Percentiles rank a stretch among this genome's conserved stretches.
Conservation (phyloP, 2,113 vertebrate genomes). For the Prietella phreatophila region DNA sequence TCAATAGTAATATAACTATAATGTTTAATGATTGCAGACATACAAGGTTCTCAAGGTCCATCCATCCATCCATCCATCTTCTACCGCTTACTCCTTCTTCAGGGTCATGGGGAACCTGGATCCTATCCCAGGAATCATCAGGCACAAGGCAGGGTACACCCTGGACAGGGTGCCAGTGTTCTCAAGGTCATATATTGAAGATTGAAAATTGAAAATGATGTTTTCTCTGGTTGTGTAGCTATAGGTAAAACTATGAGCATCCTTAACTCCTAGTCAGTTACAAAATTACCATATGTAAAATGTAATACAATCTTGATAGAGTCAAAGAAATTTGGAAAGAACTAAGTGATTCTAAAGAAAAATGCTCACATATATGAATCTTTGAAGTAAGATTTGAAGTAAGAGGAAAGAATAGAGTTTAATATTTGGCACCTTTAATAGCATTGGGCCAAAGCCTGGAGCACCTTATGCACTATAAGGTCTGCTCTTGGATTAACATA, state of each 20-base stretch:
- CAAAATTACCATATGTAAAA: not conserved
- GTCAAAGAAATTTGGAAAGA: not conserved
- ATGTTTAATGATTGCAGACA: not conserved
- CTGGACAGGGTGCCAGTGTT: too few species aligned
- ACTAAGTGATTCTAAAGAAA: not conserved
- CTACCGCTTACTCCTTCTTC: too few species aligned
- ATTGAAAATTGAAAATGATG: not conserved
- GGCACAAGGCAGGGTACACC: too few species aligned
- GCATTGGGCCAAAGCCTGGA: not conserved
- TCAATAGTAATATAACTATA: constrained; percentile 11
- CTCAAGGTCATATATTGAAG: not conserved
- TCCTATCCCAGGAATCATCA: too few species aligned
- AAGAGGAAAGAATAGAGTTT: not conserved
- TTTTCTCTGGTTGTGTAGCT: not conserved
- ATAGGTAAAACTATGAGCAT: not conserved
- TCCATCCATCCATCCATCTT: too few species aligned
- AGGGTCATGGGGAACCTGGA: too few species aligned
- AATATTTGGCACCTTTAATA: not conserved
- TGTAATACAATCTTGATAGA: not conserved
- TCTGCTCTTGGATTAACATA: not conserved
- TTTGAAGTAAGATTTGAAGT: constrained; percentile 13
- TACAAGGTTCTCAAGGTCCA: not conserved
- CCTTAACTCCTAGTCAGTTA: not conserved
- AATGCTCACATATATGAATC: not conserved
- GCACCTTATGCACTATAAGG: not conserved